Evolutionary conservation across 2,888 invertebrate genomes (phyloP).

Genomic region (Chaetogeoica ovagalla): DNA sequence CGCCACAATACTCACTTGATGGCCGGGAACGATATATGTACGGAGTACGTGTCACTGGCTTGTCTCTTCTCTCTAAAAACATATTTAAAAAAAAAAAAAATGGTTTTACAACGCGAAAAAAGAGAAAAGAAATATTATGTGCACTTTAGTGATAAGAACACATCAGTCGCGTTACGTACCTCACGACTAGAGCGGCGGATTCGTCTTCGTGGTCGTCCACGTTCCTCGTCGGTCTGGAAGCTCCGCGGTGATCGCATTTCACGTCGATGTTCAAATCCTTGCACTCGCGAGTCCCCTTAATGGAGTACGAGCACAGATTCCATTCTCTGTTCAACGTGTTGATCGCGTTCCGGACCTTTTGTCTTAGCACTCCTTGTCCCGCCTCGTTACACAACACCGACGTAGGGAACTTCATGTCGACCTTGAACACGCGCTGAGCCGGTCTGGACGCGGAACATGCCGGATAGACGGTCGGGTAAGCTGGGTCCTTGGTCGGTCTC

Average conservation of each 20-base stretch:
- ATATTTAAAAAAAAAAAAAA: slow-evolving; percentile 61
- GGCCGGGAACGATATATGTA: slow-evolving; percentile 89
- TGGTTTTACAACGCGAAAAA: slow-evolving; percentile 18
- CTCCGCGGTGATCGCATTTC: slow-evolving; percentile 79
- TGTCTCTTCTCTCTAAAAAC: slow-evolving; percentile 65
- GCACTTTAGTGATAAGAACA: slow-evolving; percentile 57
- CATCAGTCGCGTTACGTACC: slow-evolving; percentile 62
- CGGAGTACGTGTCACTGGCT: slow-evolving; percentile 85
- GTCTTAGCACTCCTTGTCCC: slow-evolving; percentile 86
- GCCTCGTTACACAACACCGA: slow-evolving; percentile 96
- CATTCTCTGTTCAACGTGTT: slow-evolving; percentile 91
- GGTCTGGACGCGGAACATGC: slow-evolving; percentile 89
- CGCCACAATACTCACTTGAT: slow-evolving; percentile 72
- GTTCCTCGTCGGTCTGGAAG: slow-evolving; percentile 61
- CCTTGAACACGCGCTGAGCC: slow-evolving; percentile 92
- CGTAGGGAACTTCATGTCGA: slow-evolving; percentile 92
- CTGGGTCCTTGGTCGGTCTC: slow-evolving; percentile 84
- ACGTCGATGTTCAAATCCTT: slow-evolving; percentile 88
- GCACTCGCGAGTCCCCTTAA: slow-evolving; percentile 86
- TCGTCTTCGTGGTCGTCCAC: slow-evolving; percentile 67
- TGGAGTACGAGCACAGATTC: slow-evolving; percentile 93
- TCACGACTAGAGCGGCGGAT: slow-evolving; percentile 71
- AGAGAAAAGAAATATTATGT: not conserved
- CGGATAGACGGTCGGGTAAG: slow-evolving; percentile 81
- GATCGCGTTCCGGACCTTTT: slow-evolving; percentile 85